Conservation (phyloP, 2,113 vertebrate species). For the Callospermophilus lateralis region DNA sequence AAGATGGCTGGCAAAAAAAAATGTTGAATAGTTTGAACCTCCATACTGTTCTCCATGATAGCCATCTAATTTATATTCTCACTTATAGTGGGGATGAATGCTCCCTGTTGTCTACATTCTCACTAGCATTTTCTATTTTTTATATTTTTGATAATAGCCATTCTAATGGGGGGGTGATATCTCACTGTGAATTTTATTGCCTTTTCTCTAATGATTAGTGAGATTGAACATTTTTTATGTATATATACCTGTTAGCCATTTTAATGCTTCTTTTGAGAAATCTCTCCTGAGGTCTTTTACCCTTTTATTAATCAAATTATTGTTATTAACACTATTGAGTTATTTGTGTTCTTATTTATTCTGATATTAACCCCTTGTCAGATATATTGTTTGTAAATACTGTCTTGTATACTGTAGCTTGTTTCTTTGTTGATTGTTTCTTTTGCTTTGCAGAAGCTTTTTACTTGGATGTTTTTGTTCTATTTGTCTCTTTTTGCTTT, state of each 20-base stretch:
- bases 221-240: neutral
- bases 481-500: neutral
- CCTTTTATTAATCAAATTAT: too few relatives aligned
- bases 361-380: neutral
- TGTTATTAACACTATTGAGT: neutral
- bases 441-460: neutral
- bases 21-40: neutral
- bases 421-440: neutral
- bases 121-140: neutral
- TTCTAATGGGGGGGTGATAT: neutral
- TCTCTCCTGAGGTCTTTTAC: neutral
- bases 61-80: neutral
- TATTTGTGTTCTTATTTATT: too few relatives aligned
- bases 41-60: neutral
- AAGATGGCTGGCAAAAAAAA: neutral
- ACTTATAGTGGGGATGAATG: neutral
- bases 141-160: neutral
- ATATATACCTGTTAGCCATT: neutral
- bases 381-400: neutral
- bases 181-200: neutral
- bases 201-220: neutral
- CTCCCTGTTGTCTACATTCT: neutral
- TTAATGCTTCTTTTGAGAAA: neutral
- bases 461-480: neutral
- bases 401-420: neutral